These are phyloP conservation scores for Urocitellus parryii DNA, from an alignment of 2,113 vertebrate genomes.

Conservation along the genomic window DNA sequence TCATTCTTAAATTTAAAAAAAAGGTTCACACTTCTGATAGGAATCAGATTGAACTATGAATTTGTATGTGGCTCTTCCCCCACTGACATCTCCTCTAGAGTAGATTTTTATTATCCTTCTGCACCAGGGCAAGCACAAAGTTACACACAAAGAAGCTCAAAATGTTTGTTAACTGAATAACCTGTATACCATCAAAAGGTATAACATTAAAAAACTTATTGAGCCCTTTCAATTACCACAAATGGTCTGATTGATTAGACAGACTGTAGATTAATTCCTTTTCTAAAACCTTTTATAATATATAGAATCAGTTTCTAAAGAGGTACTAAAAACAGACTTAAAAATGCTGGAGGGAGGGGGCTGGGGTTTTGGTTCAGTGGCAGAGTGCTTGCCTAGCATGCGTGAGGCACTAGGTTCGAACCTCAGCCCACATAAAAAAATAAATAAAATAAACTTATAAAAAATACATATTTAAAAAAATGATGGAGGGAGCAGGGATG, in stretches of 20 bases:
- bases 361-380: no score
- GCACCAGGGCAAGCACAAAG: background rate
- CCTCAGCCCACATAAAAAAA: background rate
- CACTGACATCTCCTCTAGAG: background rate
- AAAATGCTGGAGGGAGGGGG: background rate
- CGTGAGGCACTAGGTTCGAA: background rate
- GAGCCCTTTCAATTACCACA: background rate
- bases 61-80: background rate
- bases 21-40: background rate
- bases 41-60: background rate
- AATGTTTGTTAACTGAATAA: conserved; percentile 37
- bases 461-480: no score
- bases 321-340: background rate
- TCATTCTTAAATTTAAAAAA: conserved; percentile 34
- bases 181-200: background rate
- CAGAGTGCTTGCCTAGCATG: no score
- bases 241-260: background rate
- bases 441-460: no score
- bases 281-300: background rate
- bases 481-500: background rate
- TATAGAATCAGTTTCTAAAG: conserved; percentile 24
- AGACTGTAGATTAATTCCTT: background rate
- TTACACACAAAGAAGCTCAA: background rate
- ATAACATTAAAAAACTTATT: background rate
- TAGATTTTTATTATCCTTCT: conserved; percentile 3